phyloP scores from a whole-genome alignment of 2,888 invertebrate genomes.

The Hirtodrosophila trivittata region DNA sequence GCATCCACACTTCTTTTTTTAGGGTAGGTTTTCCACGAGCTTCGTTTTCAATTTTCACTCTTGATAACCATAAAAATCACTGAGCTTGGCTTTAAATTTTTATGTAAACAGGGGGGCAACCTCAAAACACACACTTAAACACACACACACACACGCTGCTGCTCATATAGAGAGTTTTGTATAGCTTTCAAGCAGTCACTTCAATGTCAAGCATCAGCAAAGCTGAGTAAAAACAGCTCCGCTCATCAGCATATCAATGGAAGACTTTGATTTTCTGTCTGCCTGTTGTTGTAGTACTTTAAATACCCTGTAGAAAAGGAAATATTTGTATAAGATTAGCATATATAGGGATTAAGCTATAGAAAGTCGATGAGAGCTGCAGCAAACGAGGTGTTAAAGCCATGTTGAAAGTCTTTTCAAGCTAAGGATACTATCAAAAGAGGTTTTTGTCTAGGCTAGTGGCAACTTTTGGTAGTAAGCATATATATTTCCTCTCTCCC shows the following conservation, averaged over 20 bases:
- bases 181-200: conserved; percentile 66
- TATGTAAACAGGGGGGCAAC: conserved; percentile 60
- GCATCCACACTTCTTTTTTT: conserved; percentile 20
- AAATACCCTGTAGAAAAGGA: too few relatives aligned
- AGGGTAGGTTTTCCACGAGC: conserved; percentile 8
- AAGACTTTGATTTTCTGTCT: conserved; percentile 59
- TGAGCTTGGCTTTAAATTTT: conserved; percentile 72
- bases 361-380: too few relatives aligned
- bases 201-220: conserved; percentile 69
- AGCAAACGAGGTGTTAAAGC: too few relatives aligned
- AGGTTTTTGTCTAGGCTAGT: too few relatives aligned
- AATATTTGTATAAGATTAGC: too few relatives aligned
- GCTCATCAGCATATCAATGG: conserved; percentile 76
- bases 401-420: too few relatives aligned
- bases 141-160: conserved; percentile 1
- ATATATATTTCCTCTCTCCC: too few relatives aligned
- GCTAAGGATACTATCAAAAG: too few relatives aligned
- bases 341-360: too few relatives aligned
- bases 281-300: conserved; percentile 4
- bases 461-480: too few relatives aligned
- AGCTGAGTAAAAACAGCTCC: conserved; percentile 42
- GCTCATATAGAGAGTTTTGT: conserved; percentile 19
- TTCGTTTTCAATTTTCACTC: conserved; percentile 56
- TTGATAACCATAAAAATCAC: conserved; percentile 69
- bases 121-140: neutral